Evolutionary conservation across 2,113 vertebrate genomes (phyloP).

Genomic region (Urocitellus parryii): DNA sequence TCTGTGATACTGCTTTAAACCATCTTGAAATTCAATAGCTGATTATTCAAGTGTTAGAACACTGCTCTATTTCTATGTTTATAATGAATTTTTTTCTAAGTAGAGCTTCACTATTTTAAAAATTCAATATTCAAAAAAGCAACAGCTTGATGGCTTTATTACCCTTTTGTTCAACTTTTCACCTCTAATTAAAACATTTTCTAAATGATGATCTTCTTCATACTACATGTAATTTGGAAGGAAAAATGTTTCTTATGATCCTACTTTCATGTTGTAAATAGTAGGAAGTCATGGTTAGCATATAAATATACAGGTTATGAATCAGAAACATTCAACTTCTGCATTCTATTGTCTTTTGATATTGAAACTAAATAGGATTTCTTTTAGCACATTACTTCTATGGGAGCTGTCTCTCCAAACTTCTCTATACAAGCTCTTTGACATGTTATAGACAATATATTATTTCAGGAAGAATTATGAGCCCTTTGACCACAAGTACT

Average conservation of each 20-base stretch:
- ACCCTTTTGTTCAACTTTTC: constrained; percentile 49
- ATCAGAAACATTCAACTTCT: neutral
- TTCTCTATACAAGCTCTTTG: neutral
- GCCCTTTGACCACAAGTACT: neutral
- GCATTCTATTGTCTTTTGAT: constrained; percentile 32
- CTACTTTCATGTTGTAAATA: neutral
- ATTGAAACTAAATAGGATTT: neutral
- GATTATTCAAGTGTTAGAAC: constrained; percentile 1
- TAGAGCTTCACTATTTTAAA: constrained; percentile 26
- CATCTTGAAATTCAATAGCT: constrained; percentile 7
- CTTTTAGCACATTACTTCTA: neutral
- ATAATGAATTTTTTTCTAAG: neutral
- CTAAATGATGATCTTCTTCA: neutral
- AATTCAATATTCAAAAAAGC: neutral
- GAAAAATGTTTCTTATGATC: neutral
- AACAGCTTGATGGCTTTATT: constrained; percentile 31
- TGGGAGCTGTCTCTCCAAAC: neutral
- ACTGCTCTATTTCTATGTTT: neutral
- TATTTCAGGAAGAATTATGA: neutral
- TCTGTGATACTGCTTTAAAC: constrained; percentile 39
- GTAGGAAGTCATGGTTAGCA: neutral
- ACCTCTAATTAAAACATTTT: constrained; percentile 25
- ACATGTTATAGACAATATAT: neutral
- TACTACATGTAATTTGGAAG: constrained; percentile 9
- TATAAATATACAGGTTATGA: neutral